Base-by-base conservation (phyloP, 2,888 invertebrate genomes). In the Ornithoptera alexandrae region DNA sequence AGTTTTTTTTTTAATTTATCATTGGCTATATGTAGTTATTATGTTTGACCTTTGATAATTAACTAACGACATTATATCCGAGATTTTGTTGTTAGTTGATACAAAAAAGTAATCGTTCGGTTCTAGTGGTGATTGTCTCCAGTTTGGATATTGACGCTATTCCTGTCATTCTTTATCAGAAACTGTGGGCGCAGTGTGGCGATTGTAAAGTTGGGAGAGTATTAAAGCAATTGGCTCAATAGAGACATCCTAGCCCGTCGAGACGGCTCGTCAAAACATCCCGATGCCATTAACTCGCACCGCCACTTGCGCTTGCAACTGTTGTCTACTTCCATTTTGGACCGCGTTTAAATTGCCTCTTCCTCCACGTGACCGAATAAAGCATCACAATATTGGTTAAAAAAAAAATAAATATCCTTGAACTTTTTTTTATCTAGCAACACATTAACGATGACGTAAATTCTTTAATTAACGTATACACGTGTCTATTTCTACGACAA, bases 231-330 rank as follows among this genome's bases (percentile, higher is more conserved):
- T 87, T 84, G 84, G 73, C 79, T 78, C 84, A 88, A 86, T 87
- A 84, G 85, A 81, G 76, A 84, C 89, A 86, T 89, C 88, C 89
- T 84, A 84, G 84, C 76, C 74, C 76, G 79, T 71, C 67, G 68
- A 78, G 77, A 78, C 75, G 74, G 77, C 74, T 86, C 84, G 89
- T 90, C 91, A 91, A 81, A 91, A 91, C 90, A 90, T 83, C 79
- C 81, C 78, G 71, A 80, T 79, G 80, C 82, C 82, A 85, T 86
- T 86, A 79, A 71, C 79, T 79, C 73, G 74, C 74, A 78, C 72
- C 72, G 75, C 81, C 81, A 80, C 84, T 83, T 83, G 81, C 80
- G 81, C 86, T 85, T 84, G 83, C 67, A 67, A 67, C 62, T 39
- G 70, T 67, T 46, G 78, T 73, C 76, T 83, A 83, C 89, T 89